Evolutionary conservation across 2,888 invertebrate genomes (phyloP).

Genomic region (Stenodera caucasica): DNA sequence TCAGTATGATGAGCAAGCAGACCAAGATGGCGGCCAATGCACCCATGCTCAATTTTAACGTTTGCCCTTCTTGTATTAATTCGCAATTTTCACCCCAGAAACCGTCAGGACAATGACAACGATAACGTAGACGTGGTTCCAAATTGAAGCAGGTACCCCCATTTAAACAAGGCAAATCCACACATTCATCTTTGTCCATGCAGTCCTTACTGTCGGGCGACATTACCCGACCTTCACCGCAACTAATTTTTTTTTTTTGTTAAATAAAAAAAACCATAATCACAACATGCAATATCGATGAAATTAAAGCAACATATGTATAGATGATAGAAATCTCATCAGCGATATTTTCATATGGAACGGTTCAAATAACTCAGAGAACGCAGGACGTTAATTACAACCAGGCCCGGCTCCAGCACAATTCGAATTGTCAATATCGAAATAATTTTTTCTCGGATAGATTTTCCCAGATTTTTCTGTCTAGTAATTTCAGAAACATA

Average conservation of each 20-base stretch:
- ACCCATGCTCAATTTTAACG: slow-evolving; percentile 93
- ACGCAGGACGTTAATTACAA: neutral
- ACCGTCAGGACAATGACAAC: slow-evolving; percentile 89
- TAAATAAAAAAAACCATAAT: neutral
- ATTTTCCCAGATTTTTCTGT: too few relatives aligned
- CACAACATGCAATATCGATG: neutral
- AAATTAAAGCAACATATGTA: neutral
- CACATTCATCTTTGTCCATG: slow-evolving; percentile 94
- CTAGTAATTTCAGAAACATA: too few relatives aligned
- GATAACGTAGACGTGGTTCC: slow-evolving; percentile 81
- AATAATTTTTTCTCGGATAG: neutral
- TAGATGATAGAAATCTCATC: neutral
- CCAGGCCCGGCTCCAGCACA: too few relatives aligned
- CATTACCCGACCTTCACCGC: slow-evolving; percentile 90
- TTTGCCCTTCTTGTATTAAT: slow-evolving; percentile 90
- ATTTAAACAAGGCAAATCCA: slow-evolving; percentile 91
- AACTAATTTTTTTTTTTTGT: slow-evolving; percentile 60
- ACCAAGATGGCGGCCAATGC: slow-evolving; percentile 96
- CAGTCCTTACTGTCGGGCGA: slow-evolving; percentile 90
- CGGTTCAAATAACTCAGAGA: neutral
- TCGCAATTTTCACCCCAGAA: slow-evolving; percentile 96
- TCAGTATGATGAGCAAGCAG: slow-evolving; percentile 93
- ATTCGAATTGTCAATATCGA: too few relatives aligned
- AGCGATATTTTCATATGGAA: too few relatives aligned
- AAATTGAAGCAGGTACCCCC: slow-evolving; percentile 92